Base-by-base conservation (phyloP, 2,797 vertebrate species). In the Anguilla anguilla region DNA sequence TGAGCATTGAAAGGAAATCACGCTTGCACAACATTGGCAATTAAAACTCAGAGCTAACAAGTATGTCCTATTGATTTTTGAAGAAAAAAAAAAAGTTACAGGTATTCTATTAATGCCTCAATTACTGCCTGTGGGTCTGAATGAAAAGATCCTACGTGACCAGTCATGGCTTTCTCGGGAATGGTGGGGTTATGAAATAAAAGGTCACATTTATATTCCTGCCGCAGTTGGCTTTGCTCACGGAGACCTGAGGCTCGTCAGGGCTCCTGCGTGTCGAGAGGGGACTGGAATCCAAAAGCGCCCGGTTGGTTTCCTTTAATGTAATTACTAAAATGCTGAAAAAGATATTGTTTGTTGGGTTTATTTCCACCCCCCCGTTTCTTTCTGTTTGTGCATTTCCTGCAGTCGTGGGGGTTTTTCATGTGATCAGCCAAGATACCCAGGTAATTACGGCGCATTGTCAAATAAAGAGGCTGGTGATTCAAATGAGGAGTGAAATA, bases 401-500 rank as follows among this genome's bases (percentile, higher is more conserved):
- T 91, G 88, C 89, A 92, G 93, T 95, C 95, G 93, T 94, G 94
- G 92, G 91, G 92, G 91, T 94, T 93, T 46, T 95, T 96, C 94
- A 94, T 94, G 93, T 90, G 95, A 95, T 94, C 94, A 95, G 94
- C 95, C 92, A 89, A 92, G 92, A 93, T 93, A 93, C 92, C 92
- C 92, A 92, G 94, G 95, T 96, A 96, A 96, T 96, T 96, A 96
- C 93, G 90, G 91, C 91, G 92, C 94, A 92, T 95, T 95, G 95
- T 95, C 94, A 95, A 95, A 95, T 94, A 95, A 93, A 94, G 94
- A 91, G 90, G 85, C 94, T 93, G 88, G 92, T 95, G 95, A 96
- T 95, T 96, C 94, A 95, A 95, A 96, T 94, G 93, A 95, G 92
- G 93, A 95, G 92, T 94, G 95, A 95, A 95, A 94, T 94, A 96